Evolutionary conservation across 64 coral and sea anemone species (phyloP), one percentile per base, ranked within the genome.

Genomic region (Porites australiensis): DNA sequence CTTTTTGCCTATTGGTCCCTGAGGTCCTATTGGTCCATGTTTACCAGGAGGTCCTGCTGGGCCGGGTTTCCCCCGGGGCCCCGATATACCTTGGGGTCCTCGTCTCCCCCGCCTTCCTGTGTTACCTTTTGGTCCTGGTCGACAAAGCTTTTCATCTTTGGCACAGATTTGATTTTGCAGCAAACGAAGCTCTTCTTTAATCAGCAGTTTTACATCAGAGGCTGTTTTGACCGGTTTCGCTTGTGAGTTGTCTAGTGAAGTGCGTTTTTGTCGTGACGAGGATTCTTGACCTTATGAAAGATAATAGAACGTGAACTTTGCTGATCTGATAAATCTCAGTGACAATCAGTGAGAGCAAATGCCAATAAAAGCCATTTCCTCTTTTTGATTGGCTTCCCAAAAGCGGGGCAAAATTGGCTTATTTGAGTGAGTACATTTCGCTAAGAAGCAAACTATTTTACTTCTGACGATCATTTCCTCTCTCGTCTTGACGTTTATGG

Each of bases 71-170:
- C 89, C 88, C 8, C 21, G 22, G 3, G 50, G 49, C 13, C 88
- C 88, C 4, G 57, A 19, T 48, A 22, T 64, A 58, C 87, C 87
- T 64, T 53, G 58, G 44, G 46, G 52, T 58, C 87, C 89, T 18
- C 52, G 69, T 61, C 65, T 91, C 13, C 89, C 89, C 16, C 89
- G 79, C 13, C 79, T 74, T 10, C 79, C 89, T 59, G 53, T 83
- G 68, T 13, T 91, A 7, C 89, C 89, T 37, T 91, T 74, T 75
- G 89, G 79, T 83, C 89, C 89, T 22, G 53, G 52, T 4, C 71
- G 60, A 45, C 89, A 91, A 55, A 75, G 73, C n/a, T 70, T 91
- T 44, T 91, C 21, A 52, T 91, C 79, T 13, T 74, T 73, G 22
- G 55, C 67, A 73, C 89, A 91, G 49, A 84, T 78, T 67, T 84